These are phyloP conservation scores for Anhinga rufa DNA, from an alignment of 2,113 vertebrate genomes.

Conservation along the genomic window DNA sequence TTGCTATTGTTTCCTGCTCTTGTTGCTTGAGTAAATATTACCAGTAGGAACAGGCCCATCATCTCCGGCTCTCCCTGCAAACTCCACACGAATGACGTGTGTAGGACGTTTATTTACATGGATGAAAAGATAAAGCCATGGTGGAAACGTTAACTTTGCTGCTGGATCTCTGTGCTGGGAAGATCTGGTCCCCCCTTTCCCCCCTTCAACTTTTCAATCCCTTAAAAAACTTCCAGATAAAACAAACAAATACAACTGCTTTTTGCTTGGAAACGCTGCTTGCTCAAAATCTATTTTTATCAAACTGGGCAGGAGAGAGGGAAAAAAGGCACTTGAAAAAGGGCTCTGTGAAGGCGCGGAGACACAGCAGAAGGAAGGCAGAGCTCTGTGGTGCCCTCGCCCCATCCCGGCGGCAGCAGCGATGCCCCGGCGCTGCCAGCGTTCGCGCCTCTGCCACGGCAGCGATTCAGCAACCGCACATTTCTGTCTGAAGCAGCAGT, in stretches of 20 bases:
- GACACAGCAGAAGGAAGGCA: not conserved
- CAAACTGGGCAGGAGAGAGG: not conserved
- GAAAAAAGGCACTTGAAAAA: not conserved
- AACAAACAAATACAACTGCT: constrained; percentile 51
- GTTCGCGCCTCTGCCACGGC: not conserved
- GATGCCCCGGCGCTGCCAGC: not conserved
- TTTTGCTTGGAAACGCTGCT: constrained; percentile 47
- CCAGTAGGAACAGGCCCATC: constrained; percentile 61
- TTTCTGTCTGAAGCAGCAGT: constrained; percentile 37
- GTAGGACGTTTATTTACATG: constrained; percentile 52
- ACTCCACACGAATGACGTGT: constrained; percentile 38
- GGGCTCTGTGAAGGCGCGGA: fast-evolving
- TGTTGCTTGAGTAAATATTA: constrained; percentile 62
- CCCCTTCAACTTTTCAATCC: not conserved
- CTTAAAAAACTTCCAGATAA: constrained; percentile 58
- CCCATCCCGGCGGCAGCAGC: fast-evolving
- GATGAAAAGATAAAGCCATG: constrained; percentile 50
- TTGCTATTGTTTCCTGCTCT: constrained; percentile 59
- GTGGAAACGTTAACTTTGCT: constrained; percentile 45
- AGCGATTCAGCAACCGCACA: not conserved
- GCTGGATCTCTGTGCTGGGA: constrained; percentile 16
- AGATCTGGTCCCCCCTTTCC: not conserved
- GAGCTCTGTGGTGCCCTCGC: not conserved
- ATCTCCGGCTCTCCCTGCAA: constrained; percentile 53
- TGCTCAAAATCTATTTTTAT: constrained; percentile 51